Percentiles rank a stretch among this genome's conserved stretches.
Conservation (phyloP, 1,140 invertebrate genomes). For the Pseudoatta argentina region DNA sequence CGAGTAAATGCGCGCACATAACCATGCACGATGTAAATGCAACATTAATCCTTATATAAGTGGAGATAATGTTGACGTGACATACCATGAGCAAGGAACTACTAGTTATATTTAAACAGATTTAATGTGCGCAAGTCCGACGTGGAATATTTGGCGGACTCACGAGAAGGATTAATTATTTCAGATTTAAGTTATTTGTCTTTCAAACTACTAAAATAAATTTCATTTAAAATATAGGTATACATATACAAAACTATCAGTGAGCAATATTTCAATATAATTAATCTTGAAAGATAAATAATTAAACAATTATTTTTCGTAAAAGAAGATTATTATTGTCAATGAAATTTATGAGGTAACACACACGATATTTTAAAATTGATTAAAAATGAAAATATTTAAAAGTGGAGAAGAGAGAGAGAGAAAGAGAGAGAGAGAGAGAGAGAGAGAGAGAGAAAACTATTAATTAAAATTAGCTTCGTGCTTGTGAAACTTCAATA, state of each 20-base stretch:
- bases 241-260: neutral
- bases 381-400: neutral
- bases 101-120: constrained; percentile 32
- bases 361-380: constrained; percentile 10
- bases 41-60: constrained; percentile 54
- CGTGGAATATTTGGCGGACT: neutral
- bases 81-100: constrained; percentile 30
- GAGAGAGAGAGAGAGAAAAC: neutral
- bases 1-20: constrained; percentile 41
- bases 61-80: constrained; percentile 14
- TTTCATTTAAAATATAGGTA: neutral
- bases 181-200: constrained; percentile 22
- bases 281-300: neutral
- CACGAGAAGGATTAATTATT: neutral
- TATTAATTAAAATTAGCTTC: neutral
- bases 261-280: neutral
- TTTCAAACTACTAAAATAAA: neutral
- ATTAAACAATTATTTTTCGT: neutral
- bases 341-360: neutral
- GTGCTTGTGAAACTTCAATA: neutral
- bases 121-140: constrained; percentile 26
- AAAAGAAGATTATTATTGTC: neutral
- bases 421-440: neutral
- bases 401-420: neutral
- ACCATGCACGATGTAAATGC: constrained; percentile 39